Base-by-base conservation (phyloP, 2,888 invertebrate species). In the Eurois occulta region DNA sequence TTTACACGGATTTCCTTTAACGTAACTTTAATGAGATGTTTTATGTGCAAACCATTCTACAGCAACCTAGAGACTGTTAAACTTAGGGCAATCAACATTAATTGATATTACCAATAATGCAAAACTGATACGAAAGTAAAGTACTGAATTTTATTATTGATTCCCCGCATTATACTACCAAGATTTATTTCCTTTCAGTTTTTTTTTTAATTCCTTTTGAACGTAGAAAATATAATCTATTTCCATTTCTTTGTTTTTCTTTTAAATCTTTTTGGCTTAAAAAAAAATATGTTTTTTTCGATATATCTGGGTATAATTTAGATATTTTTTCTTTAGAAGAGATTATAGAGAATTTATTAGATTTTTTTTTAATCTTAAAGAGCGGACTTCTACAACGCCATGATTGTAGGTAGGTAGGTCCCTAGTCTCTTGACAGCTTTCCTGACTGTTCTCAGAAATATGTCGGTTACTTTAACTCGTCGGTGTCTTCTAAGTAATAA, bases 401-500 rank as follows among this genome's bases (percentile, higher is more conserved):
- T 46, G 11, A 72, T 24, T 69, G 18, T 58, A 35, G 48, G n/a
- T 52, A 60, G 21, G 46, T 38, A 41, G 18, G 38, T 78, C n/a
- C 13, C 8, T 60, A 60, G 32, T 18, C 18, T 73, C 68, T 55
- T 62, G 28, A 46, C 70, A 75, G 75, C 58, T 81, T 68, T 43
- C 52, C 68, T 58, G 48, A 7, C 28, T 46, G 11, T 84, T 82
- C 85, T 82, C 7, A 13, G 82, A 82, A 81, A 74, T 32, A 74
- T 66, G 82, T 72, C 82, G 60, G 78, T 78, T n/a, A 68, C 41
- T 71, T 66, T 66, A 81, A 73, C 60, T 74, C 52, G 64, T 35
- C 79, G 60, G 76, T 79, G 74, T 83, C 68, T 85, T 85, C 83
- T 79, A 52, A 85, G 85, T 85, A 82, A 85, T 69, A 72, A 60